phyloP scores from a whole-genome alignment of 2,113 vertebrate genomes.

The Pelecanus crispus region DNA sequence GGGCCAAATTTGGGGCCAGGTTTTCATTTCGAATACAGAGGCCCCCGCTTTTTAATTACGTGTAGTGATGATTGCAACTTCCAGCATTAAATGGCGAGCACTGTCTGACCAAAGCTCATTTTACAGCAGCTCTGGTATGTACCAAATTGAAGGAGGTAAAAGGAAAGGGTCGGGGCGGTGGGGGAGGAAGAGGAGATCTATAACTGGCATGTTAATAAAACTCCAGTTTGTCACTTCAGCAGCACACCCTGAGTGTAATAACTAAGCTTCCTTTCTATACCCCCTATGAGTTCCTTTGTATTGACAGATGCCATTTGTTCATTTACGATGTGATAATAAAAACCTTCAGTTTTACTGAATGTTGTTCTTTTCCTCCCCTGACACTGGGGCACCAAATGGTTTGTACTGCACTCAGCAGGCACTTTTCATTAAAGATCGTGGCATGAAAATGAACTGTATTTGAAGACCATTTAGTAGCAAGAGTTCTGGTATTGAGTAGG shows the following conservation, averaged over 20 bases:
- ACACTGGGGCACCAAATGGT: slow-evolving; percentile 77
- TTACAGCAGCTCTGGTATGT: slow-evolving; percentile 56
- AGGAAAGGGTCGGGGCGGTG: slow-evolving; percentile 31
- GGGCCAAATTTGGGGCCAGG: background rate
- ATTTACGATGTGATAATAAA: slow-evolving; percentile 85
- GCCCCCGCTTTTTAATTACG: background rate
- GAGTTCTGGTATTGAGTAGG: slow-evolving; percentile 9
- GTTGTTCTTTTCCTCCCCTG: slow-evolving; percentile 73
- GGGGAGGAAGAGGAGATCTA: slow-evolving; percentile 51
- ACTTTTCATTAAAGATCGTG: slow-evolving; percentile 75
- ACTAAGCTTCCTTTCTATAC: slow-evolving; percentile 62
- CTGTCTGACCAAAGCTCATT: slow-evolving; percentile 50
- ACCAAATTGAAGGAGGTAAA: slow-evolving; percentile 69
- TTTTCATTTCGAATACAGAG: background rate
- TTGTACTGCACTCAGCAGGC: slow-evolving; percentile 65
- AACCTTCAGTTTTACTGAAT: slow-evolving; percentile 73
- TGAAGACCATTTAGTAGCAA: slow-evolving; percentile 35
- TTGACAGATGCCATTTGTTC: slow-evolving; percentile 83
- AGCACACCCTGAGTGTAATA: slow-evolving; percentile 67
- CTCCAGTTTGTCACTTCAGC: slow-evolving; percentile 69
- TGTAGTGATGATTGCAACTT: background rate
- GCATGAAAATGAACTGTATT: slow-evolving; percentile 61
- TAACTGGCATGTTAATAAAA: slow-evolving; percentile 73
- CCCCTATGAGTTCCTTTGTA: slow-evolving; percentile 73
- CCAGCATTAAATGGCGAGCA: background rate